Evolutionary conservation across 1,140 invertebrate species (phyloP), one percentile per base, ranked within the genome.

Genomic region (Notospermus geniculatus): DNA sequence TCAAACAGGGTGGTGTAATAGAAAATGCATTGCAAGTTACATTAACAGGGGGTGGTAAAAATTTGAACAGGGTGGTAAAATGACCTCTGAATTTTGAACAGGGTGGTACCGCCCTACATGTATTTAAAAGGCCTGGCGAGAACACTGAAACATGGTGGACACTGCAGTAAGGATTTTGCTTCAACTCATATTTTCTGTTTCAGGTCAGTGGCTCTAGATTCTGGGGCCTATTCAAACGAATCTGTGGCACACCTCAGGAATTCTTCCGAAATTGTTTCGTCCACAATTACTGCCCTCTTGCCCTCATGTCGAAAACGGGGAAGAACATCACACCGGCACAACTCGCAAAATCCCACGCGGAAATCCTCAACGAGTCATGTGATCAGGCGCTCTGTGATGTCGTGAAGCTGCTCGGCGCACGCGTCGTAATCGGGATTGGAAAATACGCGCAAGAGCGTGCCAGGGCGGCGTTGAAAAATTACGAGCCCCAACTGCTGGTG

Each of bases 231-330:
- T 87, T 93, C 65, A 81, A 87, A 74, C 82, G 87, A n/a, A 69
- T 93, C 2, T 91, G 89, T 80, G 84, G 81, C 41, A 85, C 79
- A 50, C 88, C 93, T 22, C 86, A 89, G n/a, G 87, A 83, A 25
- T 92, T 95, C 75, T 93, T 93, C 73, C 73, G 82, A 69, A 78
- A 89, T 65, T 87, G 88, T 70, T 94, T 91, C 82, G 84, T 96
- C 1, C 88, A 93, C 72, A 96, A 95, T 80, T 91, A 93, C 75
- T 92, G 92, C 73, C 93, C 93, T 22, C 79, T 95, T 45, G 88
- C 90, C 57, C 90, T 94, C 78, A 88, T 95, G 84, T 86, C 88
- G 71, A 80, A 76, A 30, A 85, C 82, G 57, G 91, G 90, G 2
- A 86, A 85, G 70, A 95, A 95, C 82, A 84, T 95, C 25, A 94